Conservation (phyloP, 2,113 vertebrate species). For the Struthidea cinerea region DNA sequence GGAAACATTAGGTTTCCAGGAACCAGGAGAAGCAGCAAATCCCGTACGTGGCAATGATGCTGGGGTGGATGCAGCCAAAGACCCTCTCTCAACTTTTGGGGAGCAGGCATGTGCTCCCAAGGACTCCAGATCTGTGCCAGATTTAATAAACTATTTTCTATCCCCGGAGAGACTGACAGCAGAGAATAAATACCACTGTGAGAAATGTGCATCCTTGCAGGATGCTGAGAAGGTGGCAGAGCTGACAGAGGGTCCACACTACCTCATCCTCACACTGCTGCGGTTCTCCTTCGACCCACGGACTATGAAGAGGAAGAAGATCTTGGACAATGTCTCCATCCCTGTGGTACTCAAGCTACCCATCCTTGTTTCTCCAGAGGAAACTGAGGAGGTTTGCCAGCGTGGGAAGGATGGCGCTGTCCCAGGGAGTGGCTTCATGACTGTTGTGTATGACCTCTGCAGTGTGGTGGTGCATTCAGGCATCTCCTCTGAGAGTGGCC, state of each 20-base stretch:
- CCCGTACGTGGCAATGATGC: neutral
- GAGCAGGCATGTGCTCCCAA: neutral
- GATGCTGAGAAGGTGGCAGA: slow-evolving; percentile 79
- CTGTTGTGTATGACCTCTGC: slow-evolving; percentile 75
- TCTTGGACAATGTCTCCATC: slow-evolving; percentile 75
- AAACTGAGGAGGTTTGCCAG: neutral
- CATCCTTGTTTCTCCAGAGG: slow-evolving; percentile 20
- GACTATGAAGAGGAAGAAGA: slow-evolving; percentile 80
- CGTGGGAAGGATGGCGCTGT: neutral
- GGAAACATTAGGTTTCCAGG: slow-evolving; percentile 17
- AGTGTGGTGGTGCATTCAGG: slow-evolving; percentile 81
- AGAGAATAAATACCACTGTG: slow-evolving; percentile 81
- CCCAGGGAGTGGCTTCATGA: slow-evolving; percentile 18
- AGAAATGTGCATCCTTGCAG: slow-evolving; percentile 76
- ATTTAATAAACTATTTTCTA: slow-evolving; percentile 82
- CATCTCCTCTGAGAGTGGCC: slow-evolving; percentile 78
- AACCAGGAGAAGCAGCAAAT: neutral
- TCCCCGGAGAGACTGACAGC: slow-evolving; percentile 76
- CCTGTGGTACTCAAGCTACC: slow-evolving; percentile 77
- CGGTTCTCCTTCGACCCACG: slow-evolving; percentile 79
- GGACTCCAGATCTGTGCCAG: slow-evolving; percentile 71
- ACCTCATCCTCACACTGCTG: slow-evolving; percentile 80
- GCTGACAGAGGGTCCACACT: slow-evolving; percentile 75
- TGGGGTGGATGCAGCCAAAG: neutral
- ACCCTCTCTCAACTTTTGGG: neutral